These are phyloP conservation scores for Chloromyia formosa DNA, from an alignment of 2,888 invertebrate genomes.

Conservation along the genomic window DNA sequence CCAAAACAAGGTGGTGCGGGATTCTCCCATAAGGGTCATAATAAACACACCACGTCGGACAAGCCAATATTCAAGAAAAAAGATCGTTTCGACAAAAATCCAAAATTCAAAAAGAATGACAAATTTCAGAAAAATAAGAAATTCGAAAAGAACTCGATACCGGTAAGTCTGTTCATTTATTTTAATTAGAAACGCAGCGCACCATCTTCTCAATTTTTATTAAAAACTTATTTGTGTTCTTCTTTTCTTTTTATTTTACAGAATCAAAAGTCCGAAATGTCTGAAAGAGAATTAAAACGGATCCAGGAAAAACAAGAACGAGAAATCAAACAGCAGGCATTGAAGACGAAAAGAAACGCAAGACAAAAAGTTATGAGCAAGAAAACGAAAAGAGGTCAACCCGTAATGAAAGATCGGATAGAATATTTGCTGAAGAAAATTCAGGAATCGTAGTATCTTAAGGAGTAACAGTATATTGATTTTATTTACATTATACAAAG, in stretches of 20 bases:
- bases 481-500: no score
- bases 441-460: slow-evolving; percentile 63
- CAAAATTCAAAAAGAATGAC: no score
- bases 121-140: neutral
- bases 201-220: no score
- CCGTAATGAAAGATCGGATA: slow-evolving; percentile 83
- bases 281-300: neutral
- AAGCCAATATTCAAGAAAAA: neutral
- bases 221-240: neutral
- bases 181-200: neutral
- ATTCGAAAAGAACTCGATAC: neutral
- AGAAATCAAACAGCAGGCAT: slow-evolving; percentile 68
- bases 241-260: neutral
- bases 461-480: no score
- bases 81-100: no score
- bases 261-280: no score
- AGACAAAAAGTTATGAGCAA: slow-evolving; percentile 77
- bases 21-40: neutral
- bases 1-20: neutral
- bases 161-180: neutral
- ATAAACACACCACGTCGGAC: no score
- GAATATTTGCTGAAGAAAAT: slow-evolving; percentile 82
- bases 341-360: slow-evolving; percentile 75
- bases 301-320: slow-evolving; percentile 3
- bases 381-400: slow-evolving; percentile 84